Evolutionary conservation across 2,888 invertebrate species (phyloP).

Genomic region (Pachymerium ferrugineum): DNA sequence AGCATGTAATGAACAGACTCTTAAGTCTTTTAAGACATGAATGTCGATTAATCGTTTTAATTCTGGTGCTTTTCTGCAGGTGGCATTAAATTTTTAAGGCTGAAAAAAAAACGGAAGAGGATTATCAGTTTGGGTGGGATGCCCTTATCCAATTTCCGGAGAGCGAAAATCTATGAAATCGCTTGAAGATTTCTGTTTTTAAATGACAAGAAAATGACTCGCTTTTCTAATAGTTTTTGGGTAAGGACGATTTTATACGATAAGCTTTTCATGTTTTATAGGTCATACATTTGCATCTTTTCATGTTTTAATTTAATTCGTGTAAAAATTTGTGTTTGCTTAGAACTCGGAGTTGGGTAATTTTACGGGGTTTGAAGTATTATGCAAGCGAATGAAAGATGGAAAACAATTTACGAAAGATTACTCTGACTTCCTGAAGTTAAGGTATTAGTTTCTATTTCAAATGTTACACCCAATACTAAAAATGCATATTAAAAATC

Average conservation of each 20-base stretch:
- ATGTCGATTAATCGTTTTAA: no score
- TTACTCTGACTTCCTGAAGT: slow-evolving; percentile 30
- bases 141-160: not conserved
- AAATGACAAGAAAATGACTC: not conserved
- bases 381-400: slow-evolving; percentile 32
- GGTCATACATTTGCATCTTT: not conserved
- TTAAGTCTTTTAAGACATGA: no score
- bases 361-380: slow-evolving; percentile 30
- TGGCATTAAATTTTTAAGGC: not conserved
- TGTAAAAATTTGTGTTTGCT: not conserved
- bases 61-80: no score
- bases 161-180: no score
- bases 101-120: not conserved
- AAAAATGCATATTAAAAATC: no score
- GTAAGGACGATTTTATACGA: not conserved
- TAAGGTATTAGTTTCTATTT: slow-evolving; percentile 20
- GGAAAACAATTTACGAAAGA: slow-evolving; percentile 32
- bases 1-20: no score
- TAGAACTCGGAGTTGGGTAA: slow-evolving; percentile 30
- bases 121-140: not conserved
- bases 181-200: not conserved
- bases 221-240: slow-evolving; percentile 16
- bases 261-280: not conserved
- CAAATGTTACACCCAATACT: not conserved
- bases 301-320: not conserved